phyloP scores from a whole-genome alignment of 2,888 invertebrate species.

The Galerucella calmariensis region DNA sequence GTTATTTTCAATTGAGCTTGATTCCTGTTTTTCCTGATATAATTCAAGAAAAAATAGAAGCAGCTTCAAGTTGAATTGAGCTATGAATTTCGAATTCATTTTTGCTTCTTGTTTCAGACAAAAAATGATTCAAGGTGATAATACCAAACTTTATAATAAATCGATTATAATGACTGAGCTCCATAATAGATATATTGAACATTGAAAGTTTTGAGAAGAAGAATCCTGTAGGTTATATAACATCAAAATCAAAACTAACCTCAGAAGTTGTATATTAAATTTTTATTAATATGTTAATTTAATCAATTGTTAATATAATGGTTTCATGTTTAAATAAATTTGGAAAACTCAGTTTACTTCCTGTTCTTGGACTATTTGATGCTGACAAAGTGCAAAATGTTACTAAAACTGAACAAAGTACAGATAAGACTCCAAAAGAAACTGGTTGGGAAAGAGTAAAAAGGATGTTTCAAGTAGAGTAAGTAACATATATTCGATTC shows the following conservation, averaged over 20 bases:
- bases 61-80: too few relatives aligned
- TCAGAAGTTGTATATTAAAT: neutral
- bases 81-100: too few relatives aligned
- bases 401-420: slow-evolving; percentile 49
- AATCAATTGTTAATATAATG: neutral
- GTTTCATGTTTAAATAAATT: slow-evolving; percentile 6
- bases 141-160: too few relatives aligned
- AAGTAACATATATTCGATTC: slow-evolving; percentile 51
- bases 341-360: slow-evolving; percentile 36
- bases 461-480: slow-evolving; percentile 66
- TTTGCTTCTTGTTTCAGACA: too few relatives aligned
- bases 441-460: slow-evolving; percentile 68
- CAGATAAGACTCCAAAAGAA: slow-evolving; percentile 47
- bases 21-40: too few relatives aligned
- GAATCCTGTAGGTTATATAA: neutral
- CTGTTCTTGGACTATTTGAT: slow-evolving; percentile 39
- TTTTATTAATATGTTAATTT: neutral
- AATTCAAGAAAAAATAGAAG: too few relatives aligned
- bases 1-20: too few relatives aligned
- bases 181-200: neutral
- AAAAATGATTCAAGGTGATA: too few relatives aligned
- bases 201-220: neutral
- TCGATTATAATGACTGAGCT: neutral
- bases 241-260: neutral
- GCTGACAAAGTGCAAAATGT: slow-evolving; percentile 43